These are phyloP conservation scores for Aporophyla lueneburgensis DNA, from an alignment of 2,888 invertebrate genomes.

Conservation along the genomic window DNA sequence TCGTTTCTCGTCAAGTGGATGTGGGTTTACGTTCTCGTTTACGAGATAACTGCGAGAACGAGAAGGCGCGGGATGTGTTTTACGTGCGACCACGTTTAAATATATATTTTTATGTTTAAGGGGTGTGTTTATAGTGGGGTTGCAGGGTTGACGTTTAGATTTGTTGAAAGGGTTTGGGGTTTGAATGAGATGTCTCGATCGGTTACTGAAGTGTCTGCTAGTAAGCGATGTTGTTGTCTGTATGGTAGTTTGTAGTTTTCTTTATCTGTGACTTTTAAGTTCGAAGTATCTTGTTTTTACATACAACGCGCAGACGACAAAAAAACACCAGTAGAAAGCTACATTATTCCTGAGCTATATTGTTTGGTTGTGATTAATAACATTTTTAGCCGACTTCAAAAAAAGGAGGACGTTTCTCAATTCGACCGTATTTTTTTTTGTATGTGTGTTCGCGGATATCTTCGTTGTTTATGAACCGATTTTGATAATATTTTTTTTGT, in stretches of 20 bases:
- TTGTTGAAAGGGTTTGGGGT: slow-evolving; percentile 23
- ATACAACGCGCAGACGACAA: not conserved
- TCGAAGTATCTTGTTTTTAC: not conserved
- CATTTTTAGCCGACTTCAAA: too few species aligned
- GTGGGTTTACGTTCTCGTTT: slow-evolving; percentile 53
- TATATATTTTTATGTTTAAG: slow-evolving; percentile 49
- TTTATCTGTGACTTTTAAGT: too few species aligned
- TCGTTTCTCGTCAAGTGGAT: slow-evolving; percentile 51
- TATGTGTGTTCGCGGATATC: too few species aligned
- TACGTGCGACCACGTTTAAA: slow-evolving; percentile 51
- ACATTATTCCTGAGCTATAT: too few species aligned
- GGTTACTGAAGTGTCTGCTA: slow-evolving; percentile 21
- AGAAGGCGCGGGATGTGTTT: slow-evolving; percentile 44
- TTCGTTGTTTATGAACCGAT: too few species aligned
- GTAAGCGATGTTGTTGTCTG: slow-evolving; percentile 15
- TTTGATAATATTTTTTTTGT: too few species aligned
- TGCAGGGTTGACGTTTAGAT: slow-evolving; percentile 37
- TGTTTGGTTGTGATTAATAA: too few species aligned
- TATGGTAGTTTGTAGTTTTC: not conserved
- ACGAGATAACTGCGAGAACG: slow-evolving; percentile 51
- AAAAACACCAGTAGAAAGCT: not conserved
- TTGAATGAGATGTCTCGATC: slow-evolving; percentile 6
- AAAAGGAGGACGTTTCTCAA: too few species aligned
- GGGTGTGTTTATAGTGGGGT: slow-evolving; percentile 42
- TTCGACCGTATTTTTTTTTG: too few species aligned